Conservation (phyloP, 2,888 invertebrate genomes). For the Polietes domitor region DNA sequence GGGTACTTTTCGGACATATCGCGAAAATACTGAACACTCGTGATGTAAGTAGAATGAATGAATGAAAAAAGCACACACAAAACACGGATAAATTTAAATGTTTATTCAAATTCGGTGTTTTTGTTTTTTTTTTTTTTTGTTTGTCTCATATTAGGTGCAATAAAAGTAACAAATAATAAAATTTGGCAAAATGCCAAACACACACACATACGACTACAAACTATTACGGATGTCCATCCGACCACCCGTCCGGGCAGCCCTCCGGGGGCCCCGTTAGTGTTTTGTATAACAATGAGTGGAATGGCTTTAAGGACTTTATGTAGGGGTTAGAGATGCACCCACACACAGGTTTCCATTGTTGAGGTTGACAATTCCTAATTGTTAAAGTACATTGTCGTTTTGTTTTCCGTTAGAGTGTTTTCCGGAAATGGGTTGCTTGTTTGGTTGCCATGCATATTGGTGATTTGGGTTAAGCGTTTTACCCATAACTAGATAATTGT, state of each 20-base stretch:
- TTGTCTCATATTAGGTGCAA: slow-evolving; percentile 30
- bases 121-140: background rate
- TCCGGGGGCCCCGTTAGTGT: background rate
- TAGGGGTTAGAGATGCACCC: background rate
- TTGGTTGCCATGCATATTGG: background rate
- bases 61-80: background rate
- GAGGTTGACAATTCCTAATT: background rate
- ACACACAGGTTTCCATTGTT: background rate
- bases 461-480: slow-evolving; percentile 8
- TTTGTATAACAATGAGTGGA: slow-evolving; percentile 18
- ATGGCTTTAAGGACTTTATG: background rate
- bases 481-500: too few relatives aligned
- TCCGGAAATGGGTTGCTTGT: background rate
- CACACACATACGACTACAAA: slow-evolving; percentile 18
- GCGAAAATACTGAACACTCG: background rate
- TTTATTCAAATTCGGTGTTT: slow-evolving; percentile 6
- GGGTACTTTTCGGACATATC: background rate
- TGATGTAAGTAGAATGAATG: background rate
- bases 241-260: background rate
- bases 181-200: slow-evolving; percentile 53
- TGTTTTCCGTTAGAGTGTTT: too few relatives aligned
- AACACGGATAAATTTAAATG: slow-evolving; percentile 11
- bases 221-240: slow-evolving; percentile 11
- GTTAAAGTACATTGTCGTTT: background rate
- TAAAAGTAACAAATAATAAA: slow-evolving; percentile 46